A percentile compares a stretch with the other conserved stretches of the same genome.
Evolutionary conservation across 1,140 invertebrate genomes (phyloP).

Genomic region (Nautilus pompilius): DNA sequence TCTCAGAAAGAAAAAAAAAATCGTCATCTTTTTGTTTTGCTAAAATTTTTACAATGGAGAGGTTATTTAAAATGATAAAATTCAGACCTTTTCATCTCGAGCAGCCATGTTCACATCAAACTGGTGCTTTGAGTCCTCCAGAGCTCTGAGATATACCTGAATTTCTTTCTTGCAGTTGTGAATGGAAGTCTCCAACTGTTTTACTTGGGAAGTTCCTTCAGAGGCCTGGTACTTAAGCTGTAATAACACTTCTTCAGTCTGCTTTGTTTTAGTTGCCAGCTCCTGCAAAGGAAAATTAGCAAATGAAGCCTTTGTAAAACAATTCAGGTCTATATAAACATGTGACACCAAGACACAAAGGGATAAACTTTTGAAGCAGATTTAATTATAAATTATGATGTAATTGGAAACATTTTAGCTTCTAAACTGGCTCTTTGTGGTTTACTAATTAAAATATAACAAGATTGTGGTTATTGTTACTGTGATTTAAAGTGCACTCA

Average conservation of each 20-base stretch:
- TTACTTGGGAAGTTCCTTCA: constrained; percentile 30
- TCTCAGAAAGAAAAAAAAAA: not conserved
- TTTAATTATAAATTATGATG: too few species aligned
- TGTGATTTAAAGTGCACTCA: too few species aligned
- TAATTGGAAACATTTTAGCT: too few species aligned
- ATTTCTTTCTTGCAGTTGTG: constrained; percentile 41
- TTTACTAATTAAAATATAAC: too few species aligned
- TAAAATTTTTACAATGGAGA: not conserved
- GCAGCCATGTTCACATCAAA: constrained; percentile 37
- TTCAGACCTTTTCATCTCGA: constrained; percentile 33
- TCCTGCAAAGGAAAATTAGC: constrained; percentile 24
- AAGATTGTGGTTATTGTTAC: too few species aligned
- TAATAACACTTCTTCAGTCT: constrained; percentile 21
- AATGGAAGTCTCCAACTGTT: constrained; percentile 39
- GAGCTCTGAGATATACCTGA: constrained; percentile 28
- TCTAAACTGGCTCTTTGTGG: too few species aligned
- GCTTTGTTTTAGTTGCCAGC: constrained; percentile 24
- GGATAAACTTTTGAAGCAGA: too few species aligned
- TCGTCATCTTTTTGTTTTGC: not conserved
- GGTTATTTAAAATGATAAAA: not conserved
- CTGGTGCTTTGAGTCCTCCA: constrained; percentile 36
- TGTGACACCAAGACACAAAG: too few species aligned
- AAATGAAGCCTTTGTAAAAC: too few species aligned
- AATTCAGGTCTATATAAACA: too few species aligned
- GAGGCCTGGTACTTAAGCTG: constrained; percentile 27